These are phyloP conservation scores for Pachymerium ferrugineum DNA, from an alignment of 2,888 invertebrate genomes.

Conservation along the genomic window DNA sequence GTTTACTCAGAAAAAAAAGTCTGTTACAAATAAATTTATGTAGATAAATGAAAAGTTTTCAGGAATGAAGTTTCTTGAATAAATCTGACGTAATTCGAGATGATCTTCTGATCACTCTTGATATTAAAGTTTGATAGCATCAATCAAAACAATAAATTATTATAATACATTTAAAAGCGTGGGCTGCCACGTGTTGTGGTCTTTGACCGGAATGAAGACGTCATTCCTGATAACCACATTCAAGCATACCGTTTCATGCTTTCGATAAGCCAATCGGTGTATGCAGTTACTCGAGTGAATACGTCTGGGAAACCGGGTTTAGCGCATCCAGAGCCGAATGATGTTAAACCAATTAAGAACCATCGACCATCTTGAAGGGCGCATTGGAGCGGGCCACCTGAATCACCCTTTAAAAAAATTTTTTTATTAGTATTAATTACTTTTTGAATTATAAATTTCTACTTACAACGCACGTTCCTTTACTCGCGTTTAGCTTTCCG, in stretches of 20 bases:
- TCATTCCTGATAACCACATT: not conserved
- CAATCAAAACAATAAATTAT: too few species aligned
- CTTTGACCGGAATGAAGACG: too few species aligned
- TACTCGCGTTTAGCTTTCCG: constrained; percentile 33
- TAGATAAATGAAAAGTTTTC: too few species aligned
- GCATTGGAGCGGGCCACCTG: constrained; percentile 84
- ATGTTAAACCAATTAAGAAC: constrained; percentile 82
- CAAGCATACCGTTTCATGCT: constrained; percentile 28
- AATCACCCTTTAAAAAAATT: constrained; percentile 65
- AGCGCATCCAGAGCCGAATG: constrained; percentile 88
- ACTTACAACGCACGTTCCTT: constrained; percentile 37
- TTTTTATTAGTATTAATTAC: not conserved
- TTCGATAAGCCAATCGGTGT: constrained; percentile 69
- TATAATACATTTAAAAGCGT: not conserved
- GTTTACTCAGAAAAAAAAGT: too few species aligned
- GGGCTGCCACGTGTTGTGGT: too few species aligned
- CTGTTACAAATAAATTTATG: too few species aligned
- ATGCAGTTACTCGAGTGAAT: constrained; percentile 75
- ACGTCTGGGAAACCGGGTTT: constrained; percentile 82
- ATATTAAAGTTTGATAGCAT: too few species aligned
- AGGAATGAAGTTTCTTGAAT: too few species aligned
- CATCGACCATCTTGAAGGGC: constrained; percentile 70
- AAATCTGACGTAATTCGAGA: too few species aligned
- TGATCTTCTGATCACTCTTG: too few species aligned
- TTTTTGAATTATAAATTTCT: not conserved